Evolutionary conservation across 1,140 invertebrate genomes (phyloP).

Genomic region (Orussus abietinus): DNA sequence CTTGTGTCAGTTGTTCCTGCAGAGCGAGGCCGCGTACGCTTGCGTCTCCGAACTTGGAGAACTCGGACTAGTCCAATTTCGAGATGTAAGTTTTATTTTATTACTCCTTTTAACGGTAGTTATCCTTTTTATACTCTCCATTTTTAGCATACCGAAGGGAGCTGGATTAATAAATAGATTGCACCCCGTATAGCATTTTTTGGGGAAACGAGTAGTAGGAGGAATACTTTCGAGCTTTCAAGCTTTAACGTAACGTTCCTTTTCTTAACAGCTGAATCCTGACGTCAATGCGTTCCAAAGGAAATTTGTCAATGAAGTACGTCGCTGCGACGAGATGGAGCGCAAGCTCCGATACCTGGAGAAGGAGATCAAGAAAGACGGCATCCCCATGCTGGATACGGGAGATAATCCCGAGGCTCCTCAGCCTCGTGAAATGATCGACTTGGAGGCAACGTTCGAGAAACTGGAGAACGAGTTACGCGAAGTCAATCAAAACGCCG

Average conservation of each 20-base stretch:
- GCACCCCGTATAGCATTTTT: too few relatives aligned
- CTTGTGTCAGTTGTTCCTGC: conserved; percentile 84
- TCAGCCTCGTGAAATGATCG: conserved; percentile 98
- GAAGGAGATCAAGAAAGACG: conserved; percentile 97
- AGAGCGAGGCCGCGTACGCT: conserved; percentile 90
- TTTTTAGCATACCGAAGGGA: too few relatives aligned
- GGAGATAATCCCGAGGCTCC: conserved; percentile 98
- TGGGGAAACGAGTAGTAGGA: too few relatives aligned
- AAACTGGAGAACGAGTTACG: conserved; percentile 92
- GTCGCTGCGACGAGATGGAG: conserved; percentile 95
- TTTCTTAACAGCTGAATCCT: conserved; percentile 72
- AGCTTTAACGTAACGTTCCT: conserved; percentile 3
- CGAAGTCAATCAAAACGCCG: conserved; percentile 97
- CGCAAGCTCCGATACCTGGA: conserved; percentile 92
- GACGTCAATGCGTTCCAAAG: conserved; percentile 94
- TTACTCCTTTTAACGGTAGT: conserved; percentile 1
- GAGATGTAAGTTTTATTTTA: conserved; percentile 70
- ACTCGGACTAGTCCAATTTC: conserved; percentile 88
- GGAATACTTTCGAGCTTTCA: too few relatives aligned
- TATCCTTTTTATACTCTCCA: too few relatives aligned
- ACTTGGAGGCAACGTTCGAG: conserved; percentile 96
- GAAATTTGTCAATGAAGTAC: conserved; percentile 92
- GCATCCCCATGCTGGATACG: conserved; percentile 93
- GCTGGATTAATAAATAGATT: too few relatives aligned
- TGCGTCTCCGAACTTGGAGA: conserved; percentile 91